phyloP scores from a whole-genome alignment of 2,797 vertebrate genomes.

The Huso huso region DNA sequence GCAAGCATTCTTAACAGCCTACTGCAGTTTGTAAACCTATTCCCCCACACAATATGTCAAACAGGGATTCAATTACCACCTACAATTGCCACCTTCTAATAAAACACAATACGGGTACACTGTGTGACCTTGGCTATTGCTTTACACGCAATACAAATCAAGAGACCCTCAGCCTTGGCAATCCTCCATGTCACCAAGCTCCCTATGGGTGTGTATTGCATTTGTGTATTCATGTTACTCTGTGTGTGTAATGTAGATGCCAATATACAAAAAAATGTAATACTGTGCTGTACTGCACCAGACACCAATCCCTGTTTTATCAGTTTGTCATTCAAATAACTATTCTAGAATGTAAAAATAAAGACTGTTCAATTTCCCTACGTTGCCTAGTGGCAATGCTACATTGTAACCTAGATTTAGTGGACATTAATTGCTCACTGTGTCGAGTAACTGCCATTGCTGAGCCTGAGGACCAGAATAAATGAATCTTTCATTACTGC shows the following conservation, averaged over 20 bases:
- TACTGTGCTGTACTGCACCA: too few relatives aligned
- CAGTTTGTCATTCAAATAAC: slow-evolving; percentile 23
- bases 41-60: slow-evolving; percentile 46
- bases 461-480: slow-evolving; percentile 66
- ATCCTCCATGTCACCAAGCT: slow-evolving; percentile 31
- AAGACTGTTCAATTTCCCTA: slow-evolving; percentile 22
- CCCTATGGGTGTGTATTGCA: too few relatives aligned
- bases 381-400: slow-evolving; percentile 45
- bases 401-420: slow-evolving; percentile 71
- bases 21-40: slow-evolving; percentile 26
- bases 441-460: slow-evolving; percentile 82
- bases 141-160: slow-evolving; percentile 58
- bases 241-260: too few relatives aligned
- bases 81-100: slow-evolving; percentile 52
- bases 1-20: slow-evolving; percentile 14
- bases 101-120: slow-evolving; percentile 66
- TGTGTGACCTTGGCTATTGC: slow-evolving; percentile 62
- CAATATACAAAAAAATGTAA: too few relatives aligned
- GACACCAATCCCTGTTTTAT: slow-evolving; percentile 20
- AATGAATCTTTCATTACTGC: slow-evolving; percentile 84
- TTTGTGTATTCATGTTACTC: too few relatives aligned
- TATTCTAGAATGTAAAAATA: slow-evolving; percentile 16
- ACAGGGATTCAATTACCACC: slow-evolving; percentile 46
- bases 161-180: slow-evolving; percentile 43
- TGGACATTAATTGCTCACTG: slow-evolving; percentile 85